Evolutionary conservation across 1,140 invertebrate species (phyloP), one percentile per base, ranked within the genome.

Genomic region (Drosophila sucinea): DNA sequence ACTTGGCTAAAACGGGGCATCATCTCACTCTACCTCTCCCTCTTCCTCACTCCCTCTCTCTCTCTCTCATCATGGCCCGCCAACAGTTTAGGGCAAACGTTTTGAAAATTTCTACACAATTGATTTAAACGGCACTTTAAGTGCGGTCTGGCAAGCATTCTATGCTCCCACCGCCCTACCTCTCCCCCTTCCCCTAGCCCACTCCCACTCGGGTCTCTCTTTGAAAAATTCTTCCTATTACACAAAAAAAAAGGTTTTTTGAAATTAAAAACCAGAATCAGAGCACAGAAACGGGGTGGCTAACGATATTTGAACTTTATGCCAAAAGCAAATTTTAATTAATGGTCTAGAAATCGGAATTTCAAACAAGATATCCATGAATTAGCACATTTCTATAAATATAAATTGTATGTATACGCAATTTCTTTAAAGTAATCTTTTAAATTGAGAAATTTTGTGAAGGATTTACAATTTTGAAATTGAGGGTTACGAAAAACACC

Each of bases 71-170:
- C 56, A 33, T 33, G 38, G 10, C 7, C 40, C 32, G 8, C 8
- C 7, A 8, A 23, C 55, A 73, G 29, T 74, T 72, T 51, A 51
- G 51, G 57, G 67, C 65, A 71, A 83, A 70, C 70, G 60, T 60
- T 80, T 87, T 70, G 40, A 70, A 86, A 87, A 80, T 83, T 83
- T 89, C 84, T 83, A 89, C 84, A 80, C 79, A 83, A 87, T 87
- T 87, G 79, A 87, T 87, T 87, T 81, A 89, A 87, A 87, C 80
- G 63, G 80, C 79, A 56, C 55, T 81, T 73, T 67, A 79, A 86
- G 66, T 73, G 78, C 69, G 62, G 65, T 63, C 54, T 23, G 44
- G 41, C 62, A 55, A 67, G 57, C 30, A 51, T 51, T 27, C 44
- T 10, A 27, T 51, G 10, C 44, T 17, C 23, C 44, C 44, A 27